Evolutionary conservation across 2,888 invertebrate species (phyloP), one percentile per base, ranked within the genome.

Genomic region (Limulus polyphemus): DNA sequence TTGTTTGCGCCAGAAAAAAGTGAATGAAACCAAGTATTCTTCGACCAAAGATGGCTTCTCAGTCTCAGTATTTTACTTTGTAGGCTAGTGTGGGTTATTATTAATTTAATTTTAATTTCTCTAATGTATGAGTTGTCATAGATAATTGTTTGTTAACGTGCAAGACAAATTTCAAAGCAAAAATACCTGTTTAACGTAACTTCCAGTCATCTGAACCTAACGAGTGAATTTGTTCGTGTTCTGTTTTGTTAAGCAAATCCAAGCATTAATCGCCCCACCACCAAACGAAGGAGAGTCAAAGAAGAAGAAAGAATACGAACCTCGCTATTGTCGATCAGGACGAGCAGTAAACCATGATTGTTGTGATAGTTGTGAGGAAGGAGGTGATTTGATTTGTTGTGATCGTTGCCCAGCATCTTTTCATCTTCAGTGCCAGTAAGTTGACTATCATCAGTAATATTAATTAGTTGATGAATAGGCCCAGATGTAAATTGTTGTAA

Each of bases 331-430:
- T 49, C 70, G 75, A 56, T 75, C 74, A 59, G 76, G 77, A 7
- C 71, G 75, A 56, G 71, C 77, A 13, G 73, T 77, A 46, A 94
- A 94, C 77, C 90, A 88, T 74, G 94, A 95, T 74, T 86, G 85
- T 69, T 97, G 97, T 75, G 93, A 94, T 79, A 88, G 91, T 60
- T 97, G 97, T 75, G 84, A 86, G 60, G 95, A 95, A 79, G 93
- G 93, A 49, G 95, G 97, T 3, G 92, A 93, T 76, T 79, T 98
- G 50, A 84, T 98, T 63, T 95, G 94, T 77, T 98, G 97, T 76
- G 95, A 97, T 77, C 86, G 87, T 67, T 98, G 97, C 73, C 93
- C 94, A 1, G 90, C 92, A 48, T 92, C 94, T 67, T 98, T 97
- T 78, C 97, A 98, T 79, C 81, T 94, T 63, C 85, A 88, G 71